phyloP scores from a whole-genome alignment of 2,797 vertebrate genomes.

The Zalophus californianus region DNA sequence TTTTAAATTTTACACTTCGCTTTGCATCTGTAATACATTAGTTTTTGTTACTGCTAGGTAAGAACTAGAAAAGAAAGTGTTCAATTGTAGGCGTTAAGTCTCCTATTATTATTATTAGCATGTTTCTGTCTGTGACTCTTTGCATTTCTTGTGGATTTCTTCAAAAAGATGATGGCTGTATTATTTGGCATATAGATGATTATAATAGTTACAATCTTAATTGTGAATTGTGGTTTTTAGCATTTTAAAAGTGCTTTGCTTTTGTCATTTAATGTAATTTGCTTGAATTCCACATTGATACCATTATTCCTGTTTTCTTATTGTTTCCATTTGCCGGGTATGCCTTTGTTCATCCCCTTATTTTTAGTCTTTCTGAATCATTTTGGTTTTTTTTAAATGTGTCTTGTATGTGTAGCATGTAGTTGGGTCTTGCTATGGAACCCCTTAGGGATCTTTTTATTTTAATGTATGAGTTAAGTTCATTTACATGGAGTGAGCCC shows the following conservation, averaged over 20 bases:
- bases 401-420: not conserved
- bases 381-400: conserved; percentile 34
- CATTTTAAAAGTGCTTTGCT: not conserved
- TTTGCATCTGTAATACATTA: not conserved
- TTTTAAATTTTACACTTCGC: not conserved
- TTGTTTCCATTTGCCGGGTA: not conserved
- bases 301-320: not conserved
- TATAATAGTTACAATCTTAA: not conserved
- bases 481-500: not conserved
- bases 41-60: not conserved
- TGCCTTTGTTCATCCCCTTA: not conserved
- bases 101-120: not conserved
- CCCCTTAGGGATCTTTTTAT: not conserved
- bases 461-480: not conserved
- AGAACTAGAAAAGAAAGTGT: not conserved
- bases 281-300: not conserved
- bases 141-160: conserved; percentile 1
- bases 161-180: not conserved
- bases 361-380: conserved; percentile 16
- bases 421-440: not conserved
- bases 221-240: not conserved
- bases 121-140: not conserved
- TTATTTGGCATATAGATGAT: conserved; percentile 10
- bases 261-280: not conserved
- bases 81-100: not conserved